Evolutionary conservation across 2,888 invertebrate genomes (phyloP), one percentile per base, ranked within the genome.

Genomic region (Drosophila emarginata): DNA sequence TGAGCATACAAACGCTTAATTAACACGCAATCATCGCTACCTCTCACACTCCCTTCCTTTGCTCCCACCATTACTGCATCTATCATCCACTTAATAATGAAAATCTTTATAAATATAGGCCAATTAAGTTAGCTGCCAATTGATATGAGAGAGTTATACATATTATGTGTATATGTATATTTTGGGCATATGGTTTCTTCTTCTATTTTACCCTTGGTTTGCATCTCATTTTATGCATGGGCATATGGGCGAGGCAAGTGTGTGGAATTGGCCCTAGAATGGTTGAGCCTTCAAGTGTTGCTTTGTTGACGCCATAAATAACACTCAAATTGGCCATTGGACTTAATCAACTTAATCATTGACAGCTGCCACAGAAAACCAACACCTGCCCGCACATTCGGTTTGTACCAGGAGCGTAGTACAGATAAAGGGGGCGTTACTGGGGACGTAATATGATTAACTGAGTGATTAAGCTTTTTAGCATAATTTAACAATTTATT

Each of bases 1-100:
- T 72, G 67, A 74, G 84, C 87, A 79, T 86, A 81, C 79, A 59
- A 80, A 64, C 68, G 76, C 76, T 77, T 83, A 86, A 82, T 82
- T 82, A 84, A 72, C 81, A 80, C 70, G 65, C 71, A 80, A 83
- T 77, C 83, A 77, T 73, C 71, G 40, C 45, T 5, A 14, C 15
- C 50, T 56, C 32, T 26, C 14, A 1, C 11, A 11, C 45, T 26
- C 23, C 28, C 15, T 21, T 12, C 0, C 3, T 6, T 2, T 14
- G 7, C 4, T 18, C 45, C 3, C 12, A 1, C 37, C n/a, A 37
- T 37, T 32, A 32, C 32, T 11, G 7, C 37, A 37, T 21, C 21
- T 21, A 12, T 45, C 21, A 14, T 37, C 12, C 12, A 28, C 18
- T 14, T 14, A 14, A 18, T 18, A 37, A 11, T 39, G 12, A 32